These are phyloP conservation scores for Napeogenes inachia DNA, from an alignment of 2,888 invertebrate species.

Conservation along the genomic window DNA sequence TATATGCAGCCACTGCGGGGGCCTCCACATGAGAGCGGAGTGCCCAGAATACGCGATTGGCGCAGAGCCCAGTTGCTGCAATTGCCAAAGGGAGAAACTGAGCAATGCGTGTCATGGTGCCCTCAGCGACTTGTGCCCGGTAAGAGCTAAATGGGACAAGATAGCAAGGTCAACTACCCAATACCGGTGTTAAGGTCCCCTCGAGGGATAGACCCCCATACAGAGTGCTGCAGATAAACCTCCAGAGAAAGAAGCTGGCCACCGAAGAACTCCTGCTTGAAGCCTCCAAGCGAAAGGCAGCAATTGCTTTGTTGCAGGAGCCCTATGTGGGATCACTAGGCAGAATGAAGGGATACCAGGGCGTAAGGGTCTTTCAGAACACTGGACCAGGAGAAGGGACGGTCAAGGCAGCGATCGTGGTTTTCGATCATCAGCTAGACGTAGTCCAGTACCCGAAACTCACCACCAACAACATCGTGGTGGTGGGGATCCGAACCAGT, in stretches of 20 bases:
- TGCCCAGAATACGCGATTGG: constrained; percentile 5
- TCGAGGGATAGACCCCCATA: too few species aligned
- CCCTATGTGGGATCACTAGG: constrained; percentile 14
- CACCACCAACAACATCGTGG: constrained; percentile 20
- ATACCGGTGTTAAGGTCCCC: too few species aligned
- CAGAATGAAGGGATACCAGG: not conserved
- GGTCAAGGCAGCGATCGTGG: constrained; percentile 23
- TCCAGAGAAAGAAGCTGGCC: too few species aligned
- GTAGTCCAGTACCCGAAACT: constrained; percentile 20
- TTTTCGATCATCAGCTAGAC: constrained; percentile 18
- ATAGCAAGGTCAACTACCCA: too few species aligned
- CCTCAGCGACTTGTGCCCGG: not conserved
- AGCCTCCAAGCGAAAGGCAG: too few species aligned
- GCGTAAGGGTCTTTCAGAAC: constrained; percentile 9
- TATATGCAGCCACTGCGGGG: constrained; percentile 18
- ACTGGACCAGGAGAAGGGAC: constrained; percentile 6
- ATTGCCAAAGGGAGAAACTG: not conserved
- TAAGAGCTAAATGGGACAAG: not conserved
- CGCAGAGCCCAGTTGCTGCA: constrained; percentile 3
- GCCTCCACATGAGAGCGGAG: constrained; percentile 12
- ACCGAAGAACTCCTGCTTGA: too few species aligned
- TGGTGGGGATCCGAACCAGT: constrained; percentile 8
- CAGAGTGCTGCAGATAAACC: too few species aligned
- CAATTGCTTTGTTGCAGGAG: constrained; percentile 12
- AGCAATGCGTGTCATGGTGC: constrained; percentile 2